A percentile compares a stretch with the other conserved stretches of the same genome.
These are phyloP conservation scores for Boloria euphrosyne DNA, from an alignment of 2,888 invertebrate genomes.

Conservation along the genomic window DNA sequence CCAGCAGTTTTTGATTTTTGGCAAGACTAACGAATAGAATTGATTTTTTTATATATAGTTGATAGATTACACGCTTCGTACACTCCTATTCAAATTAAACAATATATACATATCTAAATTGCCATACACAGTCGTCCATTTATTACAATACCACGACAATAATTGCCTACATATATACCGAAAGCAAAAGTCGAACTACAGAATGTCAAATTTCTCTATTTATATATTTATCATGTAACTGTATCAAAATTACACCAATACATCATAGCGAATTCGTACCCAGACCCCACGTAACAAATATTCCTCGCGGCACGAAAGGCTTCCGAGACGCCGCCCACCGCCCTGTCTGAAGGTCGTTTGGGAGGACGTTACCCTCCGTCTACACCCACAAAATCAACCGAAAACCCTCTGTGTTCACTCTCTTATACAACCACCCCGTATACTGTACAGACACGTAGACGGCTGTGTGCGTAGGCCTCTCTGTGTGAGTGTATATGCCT, in stretches of 20 bases:
- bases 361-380: constrained; percentile 67
- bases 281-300: constrained; percentile 36
- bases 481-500: constrained; percentile 12
- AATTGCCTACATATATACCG: no score
- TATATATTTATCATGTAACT: constrained; percentile 10
- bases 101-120: no score
- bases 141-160: no score
- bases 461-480: background rate
- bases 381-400: constrained; percentile 43
- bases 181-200: no score
- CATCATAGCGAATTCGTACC: constrained; percentile 30
- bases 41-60: no score
- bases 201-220: background rate
- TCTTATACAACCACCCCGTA: constrained; percentile 25
- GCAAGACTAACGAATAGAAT: no score
- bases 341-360: constrained; percentile 76
- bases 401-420: constrained; percentile 33
- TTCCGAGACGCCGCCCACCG: constrained; percentile 66
- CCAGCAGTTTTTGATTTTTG: no score
- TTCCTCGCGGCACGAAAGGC: constrained; percentile 47
- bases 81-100: no score
- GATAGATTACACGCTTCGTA: no score
- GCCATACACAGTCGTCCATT: no score
- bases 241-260: constrained; percentile 17
- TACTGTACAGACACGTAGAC: constrained; percentile 14